Evolutionary conservation across 2,888 invertebrate species (phyloP), one percentile per base, ranked within the genome.

Genomic region (Polymixis flavicincta): DNA sequence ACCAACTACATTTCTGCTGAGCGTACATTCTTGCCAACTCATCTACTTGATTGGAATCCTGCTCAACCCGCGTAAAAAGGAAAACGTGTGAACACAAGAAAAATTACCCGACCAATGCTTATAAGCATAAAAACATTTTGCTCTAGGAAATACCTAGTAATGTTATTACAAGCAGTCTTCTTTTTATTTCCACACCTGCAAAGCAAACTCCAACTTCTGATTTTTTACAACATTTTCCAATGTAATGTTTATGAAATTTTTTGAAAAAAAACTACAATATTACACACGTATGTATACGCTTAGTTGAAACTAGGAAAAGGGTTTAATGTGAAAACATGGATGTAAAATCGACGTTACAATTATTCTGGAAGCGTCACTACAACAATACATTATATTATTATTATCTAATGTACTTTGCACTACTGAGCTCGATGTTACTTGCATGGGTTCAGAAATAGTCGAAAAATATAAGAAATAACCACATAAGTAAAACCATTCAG

Each of bases 41-140:
- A 83, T 83, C 72, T 64, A 64, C 60, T 85, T 83, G 83, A 83
- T 83, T 83, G 79, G 86, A 85, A 83, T 83, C 73, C 67, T 83
- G 82, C 66, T 85, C 85, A 85, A 65, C 55, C 67, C 68, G 78
- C 83, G 86, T 68, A 83, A 85, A 80, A 82, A 78, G 64, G 64
- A 70, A 69, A 82, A 71, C 65, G 78, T 85, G 83, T 71, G 68
- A 83, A 73, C 69, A 72, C 52, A 85, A 82, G 83, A 70, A 85
- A 83, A 82, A 85, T 82, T 73, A 73, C 86, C 71, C 73, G 25
- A 71, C 71, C 78, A 71, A 70, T 81, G 61, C 69, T 76, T 85
- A 85, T 77, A 73, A 82, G 85, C 85, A 85, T 78, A 73, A 82
- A 82, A 82, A 82, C 63, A 85, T 57, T 85, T 71, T 75, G n/a